A percentile compares a stretch with the other conserved stretches of the same genome.
Conservation (phyloP, 1,140 invertebrate genomes). For the Idris sp. region DNA sequence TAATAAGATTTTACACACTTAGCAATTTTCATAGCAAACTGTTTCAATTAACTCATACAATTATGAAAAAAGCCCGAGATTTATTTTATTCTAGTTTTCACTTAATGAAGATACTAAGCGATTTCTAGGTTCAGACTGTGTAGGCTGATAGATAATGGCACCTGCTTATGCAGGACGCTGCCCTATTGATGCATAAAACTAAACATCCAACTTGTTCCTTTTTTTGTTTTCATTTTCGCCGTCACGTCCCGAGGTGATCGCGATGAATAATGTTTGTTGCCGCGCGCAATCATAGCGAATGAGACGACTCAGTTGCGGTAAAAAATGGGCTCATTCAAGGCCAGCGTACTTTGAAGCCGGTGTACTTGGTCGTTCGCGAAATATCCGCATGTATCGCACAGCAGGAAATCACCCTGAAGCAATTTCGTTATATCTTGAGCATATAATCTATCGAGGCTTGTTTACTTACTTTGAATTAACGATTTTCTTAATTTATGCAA, state of each 20-base stretch:
- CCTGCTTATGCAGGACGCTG: slow-evolving; percentile 37
- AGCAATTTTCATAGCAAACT: no score
- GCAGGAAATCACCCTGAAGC: slow-evolving; percentile 39
- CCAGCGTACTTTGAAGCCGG: slow-evolving; percentile 51
- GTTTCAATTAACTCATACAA: no score
- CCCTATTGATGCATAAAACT: slow-evolving; percentile 38
- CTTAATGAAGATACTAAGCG: slow-evolving; percentile 51
- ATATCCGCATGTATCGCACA: slow-evolving; percentile 59
- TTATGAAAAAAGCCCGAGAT: slow-evolving; percentile 5
- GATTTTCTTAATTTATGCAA: slow-evolving; percentile 31
- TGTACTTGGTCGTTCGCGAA: slow-evolving; percentile 38
- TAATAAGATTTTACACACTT: no score
- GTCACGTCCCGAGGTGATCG: slow-evolving; percentile 45
- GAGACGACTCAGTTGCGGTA: slow-evolving; percentile 41
- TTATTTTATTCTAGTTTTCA: slow-evolving; percentile 49
- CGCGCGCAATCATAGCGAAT: slow-evolving; percentile 46
- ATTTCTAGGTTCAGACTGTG: slow-evolving; percentile 17
- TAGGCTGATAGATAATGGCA: slow-evolving; percentile 42
- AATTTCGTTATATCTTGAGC: slow-evolving; percentile 37
- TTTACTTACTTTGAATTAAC: slow-evolving; percentile 41
- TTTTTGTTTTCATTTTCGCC: slow-evolving; percentile 20
- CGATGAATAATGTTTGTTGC: slow-evolving; percentile 53
- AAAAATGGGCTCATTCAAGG: slow-evolving; percentile 53
- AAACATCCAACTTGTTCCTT: slow-evolving; percentile 4
- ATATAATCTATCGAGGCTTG: slow-evolving; percentile 49